A percentile compares a stretch with the other conserved stretches of the same genome.
Evolutionary conservation across 1,140 invertebrate genomes (phyloP).

Genomic region (Drosophila santomea): DNA sequence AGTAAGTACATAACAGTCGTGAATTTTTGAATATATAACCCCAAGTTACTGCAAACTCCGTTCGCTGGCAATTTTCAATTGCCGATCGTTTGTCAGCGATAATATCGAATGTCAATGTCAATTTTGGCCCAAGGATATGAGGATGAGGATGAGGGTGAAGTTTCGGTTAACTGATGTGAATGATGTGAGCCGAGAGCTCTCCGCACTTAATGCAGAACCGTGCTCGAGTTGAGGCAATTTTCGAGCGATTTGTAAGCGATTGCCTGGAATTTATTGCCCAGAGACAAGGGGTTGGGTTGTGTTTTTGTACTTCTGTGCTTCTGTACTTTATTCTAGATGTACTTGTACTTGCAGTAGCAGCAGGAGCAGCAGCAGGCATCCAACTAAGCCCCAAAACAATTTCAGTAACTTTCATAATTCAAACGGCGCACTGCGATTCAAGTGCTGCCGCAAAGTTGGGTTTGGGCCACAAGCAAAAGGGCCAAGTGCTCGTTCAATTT

Average conservation of each 20-base stretch:
- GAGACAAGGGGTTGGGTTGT: not conserved
- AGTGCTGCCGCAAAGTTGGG: slow-evolving; percentile 43
- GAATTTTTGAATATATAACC: too few relatives aligned
- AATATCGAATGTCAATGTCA: slow-evolving; percentile 82
- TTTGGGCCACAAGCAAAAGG: slow-evolving; percentile 39
- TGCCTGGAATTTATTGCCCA: slow-evolving; percentile 58
- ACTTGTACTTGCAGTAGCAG: too few relatives aligned
- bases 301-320: not conserved
- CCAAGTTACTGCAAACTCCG: slow-evolving; percentile 59
- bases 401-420: slow-evolving; percentile 78
- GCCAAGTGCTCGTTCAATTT: slow-evolving; percentile 70
- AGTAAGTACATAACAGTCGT: not conserved
- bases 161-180: slow-evolving; percentile 53
- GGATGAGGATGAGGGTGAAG: slow-evolving; percentile 16
- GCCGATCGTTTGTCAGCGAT: slow-evolving; percentile 72
- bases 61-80: slow-evolving; percentile 72
- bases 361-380: not conserved
- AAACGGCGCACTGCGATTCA: slow-evolving; percentile 40
- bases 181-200: slow-evolving; percentile 33
- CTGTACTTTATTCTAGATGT: too few relatives aligned
- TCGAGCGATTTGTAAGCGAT: slow-evolving; percentile 80
- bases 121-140: slow-evolving; percentile 14
- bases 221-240: slow-evolving; percentile 75
- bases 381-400: slow-evolving; percentile 56
- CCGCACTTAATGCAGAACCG: slow-evolving; percentile 62